Conservation (phyloP, 2,797 vertebrate genomes). For the Gastrophryne carolinensis region DNA sequence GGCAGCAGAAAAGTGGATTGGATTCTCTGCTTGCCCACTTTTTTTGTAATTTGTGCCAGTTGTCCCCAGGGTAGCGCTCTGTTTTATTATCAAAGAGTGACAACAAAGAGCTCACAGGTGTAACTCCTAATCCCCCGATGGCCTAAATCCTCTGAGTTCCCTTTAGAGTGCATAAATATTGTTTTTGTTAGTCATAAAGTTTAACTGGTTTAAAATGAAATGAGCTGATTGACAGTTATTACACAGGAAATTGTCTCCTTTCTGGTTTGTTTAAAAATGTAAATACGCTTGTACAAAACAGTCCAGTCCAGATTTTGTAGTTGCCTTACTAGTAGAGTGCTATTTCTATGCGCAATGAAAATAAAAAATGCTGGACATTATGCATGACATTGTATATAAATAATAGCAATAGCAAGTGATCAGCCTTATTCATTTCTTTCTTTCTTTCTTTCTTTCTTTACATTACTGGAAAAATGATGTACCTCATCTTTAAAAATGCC, state of each 20-base stretch:
- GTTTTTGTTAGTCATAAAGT: not conserved
- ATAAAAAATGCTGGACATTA: too few relatives aligned
- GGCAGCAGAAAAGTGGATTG: slow-evolving; percentile 30
- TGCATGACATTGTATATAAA: too few relatives aligned
- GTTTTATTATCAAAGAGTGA: slow-evolving; percentile 22
- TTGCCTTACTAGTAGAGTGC: too few relatives aligned
- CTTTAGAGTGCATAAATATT: not conserved
- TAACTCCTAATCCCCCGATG: not conserved
- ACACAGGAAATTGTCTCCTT: not conserved
- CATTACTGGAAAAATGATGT: too few relatives aligned
- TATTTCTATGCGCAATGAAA: too few relatives aligned
- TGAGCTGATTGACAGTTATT: not conserved
- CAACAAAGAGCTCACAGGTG: slow-evolving; percentile 45
- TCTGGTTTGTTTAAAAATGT: not conserved
- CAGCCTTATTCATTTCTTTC: too few relatives aligned
- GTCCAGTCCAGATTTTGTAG: too few relatives aligned
- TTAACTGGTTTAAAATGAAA: not conserved
- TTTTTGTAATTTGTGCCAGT: slow-evolving; percentile 39
- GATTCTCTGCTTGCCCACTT: slow-evolving; percentile 26
- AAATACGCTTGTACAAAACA: not conserved
- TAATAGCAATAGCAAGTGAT: too few relatives aligned
- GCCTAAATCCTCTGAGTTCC: not conserved
- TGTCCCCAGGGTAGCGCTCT: slow-evolving; percentile 15
- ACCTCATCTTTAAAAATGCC: too few relatives aligned
- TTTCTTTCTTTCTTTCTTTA: too few relatives aligned